Percentiles rank a stretch among this genome's conserved stretches.
Conservation (phyloP, 2,113 vertebrate genomes). For the Nothoprocta perdicaria region DNA sequence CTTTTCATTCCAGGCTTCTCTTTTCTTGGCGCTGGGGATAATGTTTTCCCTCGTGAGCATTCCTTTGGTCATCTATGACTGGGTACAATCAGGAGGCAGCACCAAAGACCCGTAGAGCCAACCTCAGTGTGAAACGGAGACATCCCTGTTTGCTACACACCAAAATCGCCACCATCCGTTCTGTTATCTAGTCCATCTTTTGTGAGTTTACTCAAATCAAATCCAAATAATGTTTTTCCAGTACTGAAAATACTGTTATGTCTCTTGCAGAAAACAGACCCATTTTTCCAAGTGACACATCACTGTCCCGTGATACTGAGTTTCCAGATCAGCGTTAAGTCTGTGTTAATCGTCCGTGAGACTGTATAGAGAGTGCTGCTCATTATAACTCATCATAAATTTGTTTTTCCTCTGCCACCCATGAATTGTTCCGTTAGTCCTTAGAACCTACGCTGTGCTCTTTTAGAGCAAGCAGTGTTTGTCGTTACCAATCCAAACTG, state of each 20-base stretch:
- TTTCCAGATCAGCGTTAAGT: constrained; percentile 42
- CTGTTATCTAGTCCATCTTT: constrained; percentile 61
- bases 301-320: not conserved
- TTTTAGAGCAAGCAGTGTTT: not conserved
- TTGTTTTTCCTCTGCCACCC: constrained; percentile 14
- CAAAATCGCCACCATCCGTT: constrained; percentile 58
- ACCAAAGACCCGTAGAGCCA: constrained; percentile 54
- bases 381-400: constrained; percentile 6
- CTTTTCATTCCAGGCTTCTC: constrained; percentile 73
- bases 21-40: constrained; percentile 79
- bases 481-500: constrained; percentile 16
- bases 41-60: constrained; percentile 83
- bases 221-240: constrained; percentile 58
- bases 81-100: constrained; percentile 71
- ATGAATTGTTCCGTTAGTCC: constrained; percentile 20
- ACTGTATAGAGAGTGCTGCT: not conserved
- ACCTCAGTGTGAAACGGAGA: constrained; percentile 12
- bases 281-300: constrained; percentile 22
- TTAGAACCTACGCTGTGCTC: constrained; percentile 26
- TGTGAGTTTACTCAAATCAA: constrained; percentile 72
- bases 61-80: constrained; percentile 85
- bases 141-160: constrained; percentile 50
- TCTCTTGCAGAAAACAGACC: constrained; percentile 50
- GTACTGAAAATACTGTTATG: constrained; percentile 42
- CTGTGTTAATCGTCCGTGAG: constrained; percentile 8